Base-by-base conservation (phyloP, 2,888 invertebrate genomes). In the Malacosoma neustria region DNA sequence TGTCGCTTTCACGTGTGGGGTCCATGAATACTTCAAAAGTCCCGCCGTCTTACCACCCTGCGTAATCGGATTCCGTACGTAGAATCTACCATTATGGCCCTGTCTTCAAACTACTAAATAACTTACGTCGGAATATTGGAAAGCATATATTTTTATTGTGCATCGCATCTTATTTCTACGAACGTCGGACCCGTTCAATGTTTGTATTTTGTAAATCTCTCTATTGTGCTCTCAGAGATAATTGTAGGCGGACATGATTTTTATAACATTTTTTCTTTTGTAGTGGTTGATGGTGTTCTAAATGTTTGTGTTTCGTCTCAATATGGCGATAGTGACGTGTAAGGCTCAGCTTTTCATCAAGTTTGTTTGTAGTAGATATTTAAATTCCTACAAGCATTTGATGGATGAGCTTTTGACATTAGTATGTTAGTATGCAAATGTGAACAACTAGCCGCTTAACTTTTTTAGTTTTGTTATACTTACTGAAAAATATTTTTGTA, bases 291-390 rank as follows among this genome's bases (percentile, higher is more conserved):
- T 81, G 77, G 77, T 75, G 63, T 77, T 79, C 76, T 73, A 72
- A 79, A 79, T 84, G 79, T 82, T 82, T 84, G 65, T 72, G 61
- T 81, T 81, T 81, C 81, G 79, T 76, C 75, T 81, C 79, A 72
- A 73, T 72, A 64, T 72, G 79, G 72, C 60, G 72, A 53, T 63
- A 63, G 53, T 76, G 80, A 80, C 77, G 74, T 81, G 74, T 64
- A 79, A 73, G 22, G 22, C 22, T 22, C 5, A n/a, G n/a, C n/a
- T n/a, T n/a, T n/a, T n/a, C n/a, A n/a, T n/a, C n/a, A n/a, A n/a
- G n/a, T n/a, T n/a, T n/a, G n/a, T n/a, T n/a, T n/a, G n/a, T n/a
- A n/a, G n/a, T n/a, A n/a, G n/a, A n/a, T n/a, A n/a, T n/a, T n/a
- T n/a, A n/a, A n/a, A n/a, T n/a, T n/a, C n/a, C n/a, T n/a, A n/a